Conservation (phyloP, 2,113 vertebrate species). For the Cricetomys ansorgei region DNA sequence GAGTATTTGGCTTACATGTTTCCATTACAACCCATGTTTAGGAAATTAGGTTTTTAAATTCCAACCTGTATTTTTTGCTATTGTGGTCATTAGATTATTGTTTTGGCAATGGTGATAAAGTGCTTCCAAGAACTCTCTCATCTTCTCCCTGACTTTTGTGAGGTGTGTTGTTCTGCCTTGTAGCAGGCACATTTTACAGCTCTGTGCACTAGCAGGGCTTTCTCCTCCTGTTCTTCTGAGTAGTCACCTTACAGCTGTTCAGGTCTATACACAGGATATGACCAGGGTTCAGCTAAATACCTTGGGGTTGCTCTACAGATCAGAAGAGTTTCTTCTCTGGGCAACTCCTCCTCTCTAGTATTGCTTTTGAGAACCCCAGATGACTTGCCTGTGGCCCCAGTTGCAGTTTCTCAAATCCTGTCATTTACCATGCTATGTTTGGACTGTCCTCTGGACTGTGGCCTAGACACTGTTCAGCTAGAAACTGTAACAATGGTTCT, state of each 20-base stretch:
- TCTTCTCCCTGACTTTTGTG: background rate
- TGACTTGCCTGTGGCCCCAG: background rate
- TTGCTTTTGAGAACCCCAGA: background rate
- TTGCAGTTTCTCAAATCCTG: background rate
- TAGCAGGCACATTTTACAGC: background rate
- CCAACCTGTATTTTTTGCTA: background rate
- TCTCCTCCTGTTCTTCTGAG: background rate
- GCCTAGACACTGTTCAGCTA: background rate
- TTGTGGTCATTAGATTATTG: background rate
- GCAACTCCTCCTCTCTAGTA: background rate
- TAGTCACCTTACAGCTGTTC: background rate
- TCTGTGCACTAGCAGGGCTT: background rate
- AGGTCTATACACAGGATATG: background rate
- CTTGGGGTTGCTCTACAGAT: background rate
- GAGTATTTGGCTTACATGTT: background rate
- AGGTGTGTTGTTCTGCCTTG: background rate
- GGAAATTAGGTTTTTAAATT: background rate
- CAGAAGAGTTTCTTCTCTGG: background rate
- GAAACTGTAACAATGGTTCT: background rate
- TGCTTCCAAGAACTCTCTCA: background rate
- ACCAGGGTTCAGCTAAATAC: background rate
- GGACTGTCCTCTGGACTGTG: background rate
- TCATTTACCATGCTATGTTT: background rate
- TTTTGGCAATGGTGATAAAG: background rate
- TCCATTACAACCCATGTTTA: background rate